Base-by-base conservation (phyloP, 2,888 invertebrate species). In the Neoitamus cyanurus region DNA sequence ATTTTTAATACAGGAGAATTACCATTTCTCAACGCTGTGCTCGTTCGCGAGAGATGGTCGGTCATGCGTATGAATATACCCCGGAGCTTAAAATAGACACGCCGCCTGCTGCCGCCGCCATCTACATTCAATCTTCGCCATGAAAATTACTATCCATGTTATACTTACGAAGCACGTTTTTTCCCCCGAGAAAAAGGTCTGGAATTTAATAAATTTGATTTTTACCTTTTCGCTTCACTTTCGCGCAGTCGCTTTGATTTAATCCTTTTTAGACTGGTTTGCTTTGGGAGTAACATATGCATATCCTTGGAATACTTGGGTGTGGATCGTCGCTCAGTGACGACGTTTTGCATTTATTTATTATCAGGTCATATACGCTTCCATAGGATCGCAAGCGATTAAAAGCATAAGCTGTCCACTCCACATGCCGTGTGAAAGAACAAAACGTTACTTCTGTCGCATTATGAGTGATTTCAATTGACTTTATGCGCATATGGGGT, bases 21-120 rank as follows among this genome's bases (percentile, higher is more conserved):
- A 48, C 48, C 68, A 69, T 68, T 80, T 80, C 68, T 42, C 11
- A 42, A 4, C 58, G n/a, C 31, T 20, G 28, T 30, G 9, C 15
- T 15, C 20, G 58, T 31, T 30, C 31, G 31, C 30, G 78, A 28
- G 48, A 80, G 78, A 58, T 80, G 78, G 78, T 58, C 58, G 82
- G 69, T 82, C 82, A 82, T 82, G 82, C 82, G 82, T 69, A 37
- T 69, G 69, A 82, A 69, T 82, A 69, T 82, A 13, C 82, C 80
- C 68, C 34, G 9, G 5, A 37, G 82, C 82, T 82, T 82, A 82
- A 82, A 82, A 82, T 82, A 82, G 82, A 82, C n/a, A 34, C 42
- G 28, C 82, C 30, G 82, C 78, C 15, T 15, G 48, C 48, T 20
- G 20, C 48, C 25, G 75, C 78, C 48, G 69, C 82, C 36, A 48